Evolutionary conservation across 2,888 invertebrate species (phyloP).

Genomic region (Thecophora atra): DNA sequence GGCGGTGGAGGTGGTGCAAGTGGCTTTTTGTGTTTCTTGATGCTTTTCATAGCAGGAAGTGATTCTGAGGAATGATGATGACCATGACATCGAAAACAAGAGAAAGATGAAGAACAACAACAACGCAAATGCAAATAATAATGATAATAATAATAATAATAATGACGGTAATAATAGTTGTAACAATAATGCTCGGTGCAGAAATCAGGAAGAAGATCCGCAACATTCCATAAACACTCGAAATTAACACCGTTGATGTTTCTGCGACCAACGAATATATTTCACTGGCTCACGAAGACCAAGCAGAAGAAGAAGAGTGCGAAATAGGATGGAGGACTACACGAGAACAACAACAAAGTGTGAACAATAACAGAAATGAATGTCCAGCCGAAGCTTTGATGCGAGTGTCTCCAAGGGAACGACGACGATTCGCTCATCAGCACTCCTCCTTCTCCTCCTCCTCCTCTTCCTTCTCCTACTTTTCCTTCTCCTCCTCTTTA

Average conservation of each 20-base stretch:
- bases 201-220: not conserved
- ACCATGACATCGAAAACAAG: not conserved
- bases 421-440: not conserved
- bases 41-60: not conserved
- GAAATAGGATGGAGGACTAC: no score
- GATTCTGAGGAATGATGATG: not conserved
- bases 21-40: no score
- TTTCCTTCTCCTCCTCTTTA: not conserved
- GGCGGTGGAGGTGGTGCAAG: not conserved
- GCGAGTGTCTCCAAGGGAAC: not conserved
- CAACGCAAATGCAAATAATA: not conserved
- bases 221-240: not conserved
- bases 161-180: not conserved
- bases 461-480: not conserved
- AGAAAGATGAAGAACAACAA: not conserved
- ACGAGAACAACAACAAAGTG: no score
- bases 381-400: not conserved
- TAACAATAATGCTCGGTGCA: not conserved
- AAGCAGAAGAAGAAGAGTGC: no score
- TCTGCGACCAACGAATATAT: not conserved
- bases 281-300: no score
- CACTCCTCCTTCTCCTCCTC: not conserved
- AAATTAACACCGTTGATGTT: constrained; percentile 5
- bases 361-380: not conserved
- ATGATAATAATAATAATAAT: not conserved